Base-by-base conservation (phyloP, 2,888 invertebrate species). In the Dynastes grantii region DNA sequence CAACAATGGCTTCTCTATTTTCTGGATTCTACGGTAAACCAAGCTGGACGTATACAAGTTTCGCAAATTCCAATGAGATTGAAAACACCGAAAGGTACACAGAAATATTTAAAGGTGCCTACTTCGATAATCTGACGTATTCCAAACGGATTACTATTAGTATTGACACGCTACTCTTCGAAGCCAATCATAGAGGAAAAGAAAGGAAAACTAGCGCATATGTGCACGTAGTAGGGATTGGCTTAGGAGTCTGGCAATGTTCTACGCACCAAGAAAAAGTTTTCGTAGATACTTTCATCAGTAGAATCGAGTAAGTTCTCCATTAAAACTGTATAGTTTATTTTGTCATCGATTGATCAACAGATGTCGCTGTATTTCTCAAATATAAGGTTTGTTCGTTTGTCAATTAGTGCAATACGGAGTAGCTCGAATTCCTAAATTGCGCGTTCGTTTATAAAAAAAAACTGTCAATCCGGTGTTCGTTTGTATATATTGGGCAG, bases 111-210 rank as follows among this genome's bases (percentile, higher is more conserved):
- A 40, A 65, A 86, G 87, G 87, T 84, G 70, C 87, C 87, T 81
- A 78, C 71, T 89, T 89, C 80, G 88, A 89, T 79, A 85, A 88
- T 27, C 85, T 87, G 53, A 87, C 87, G 78, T 89, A 87, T 79
- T 86, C 87, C 85, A 89, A 89, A 80, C 83, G 89, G 29, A 85
- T 86, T 0, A 81, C 88, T 0, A 82, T 89, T 16, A 86, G 88
- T 2, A 80, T 89, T 16, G 89, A 89, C 79, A 88, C 88, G 64
- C 84, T 89, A 76, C 82, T 89, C n/a, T 83, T 89, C 49, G 89
- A 90, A 68, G 89, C 89, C 1, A 89, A 89, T 76, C 85, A 85
- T 2, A 84, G 89, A 27, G 89, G 89, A 5, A 87, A 86, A 67
- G 85, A 87, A 70, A 86, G 86, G 79, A 87, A 87, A 58, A 88